Evolutionary conservation across 2,888 invertebrate genomes (phyloP), one percentile per base, ranked within the genome.

Genomic region (Rapana venosa): DNA sequence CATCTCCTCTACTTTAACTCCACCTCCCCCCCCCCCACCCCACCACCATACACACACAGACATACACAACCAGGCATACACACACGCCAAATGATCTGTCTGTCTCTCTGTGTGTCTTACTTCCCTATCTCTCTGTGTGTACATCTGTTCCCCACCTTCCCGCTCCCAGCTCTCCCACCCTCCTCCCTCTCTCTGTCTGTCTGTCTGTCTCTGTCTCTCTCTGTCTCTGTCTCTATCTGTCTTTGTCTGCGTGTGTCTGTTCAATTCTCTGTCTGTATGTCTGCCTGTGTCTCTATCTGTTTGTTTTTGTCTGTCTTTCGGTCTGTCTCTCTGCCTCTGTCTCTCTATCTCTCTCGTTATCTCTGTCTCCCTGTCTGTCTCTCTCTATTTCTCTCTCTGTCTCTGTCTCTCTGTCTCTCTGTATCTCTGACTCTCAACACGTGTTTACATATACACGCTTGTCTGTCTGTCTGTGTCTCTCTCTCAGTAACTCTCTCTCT

Each of bases 221-320:
- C 30, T 79, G 79, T 79, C 30, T 79, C 30, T 79, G 79, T 79
- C 30, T 79, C 30, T 79, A 32, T 79, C 30, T 79, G 79, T 79
- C 13, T 79, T 30, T 79, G 79, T 79, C 13, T 79, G 79, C 30
- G 79, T 79, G 30, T 79, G 79, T 79, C 30, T 79, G 79, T 79
- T 5, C 20, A 32, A 30, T 30, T 30, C 30, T 79, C 30, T 79
- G 79, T 30, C 30, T 79, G 32, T 79, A 32, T 79, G 79, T 79
- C 30, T 79, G 79, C 30, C 30, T 79, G 79, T 79, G 79, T 79
- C 30, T 79, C 30, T 32, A 32, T 79, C 30, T 79, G 79, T 79
- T 30, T 79, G 79, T 79, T 13, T 70, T 13, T 70, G 70, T 70
- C 17, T 70, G 70, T 70, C 17, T 70, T 13, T 70, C 17, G 13